phyloP scores from a whole-genome alignment of 64 coral and sea anemone species.

The Porites lutea region DNA sequence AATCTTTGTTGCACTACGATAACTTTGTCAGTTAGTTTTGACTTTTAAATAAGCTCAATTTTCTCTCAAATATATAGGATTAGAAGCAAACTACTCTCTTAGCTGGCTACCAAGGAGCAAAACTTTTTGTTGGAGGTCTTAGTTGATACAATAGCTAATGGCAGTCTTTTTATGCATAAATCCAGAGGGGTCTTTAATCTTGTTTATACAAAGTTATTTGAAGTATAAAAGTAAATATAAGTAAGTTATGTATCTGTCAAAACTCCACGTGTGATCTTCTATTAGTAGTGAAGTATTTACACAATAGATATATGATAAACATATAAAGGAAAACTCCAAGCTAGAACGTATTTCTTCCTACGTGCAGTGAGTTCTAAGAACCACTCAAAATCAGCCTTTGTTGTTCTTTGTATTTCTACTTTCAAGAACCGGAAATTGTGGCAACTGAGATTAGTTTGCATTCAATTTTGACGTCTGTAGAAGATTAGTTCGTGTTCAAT shows the following conservation, averaged over 20 bases:
- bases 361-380: not conserved
- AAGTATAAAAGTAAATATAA: slow-evolving; percentile 6
- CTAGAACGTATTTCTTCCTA: not conserved
- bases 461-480: not conserved
- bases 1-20: too few species aligned
- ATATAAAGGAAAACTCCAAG: not conserved
- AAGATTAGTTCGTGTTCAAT: not conserved
- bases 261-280: not conserved
- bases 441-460: not conserved
- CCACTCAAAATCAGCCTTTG: not conserved
- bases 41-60: too few species aligned
- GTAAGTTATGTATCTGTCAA: not conserved
- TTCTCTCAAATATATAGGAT: too few species aligned
- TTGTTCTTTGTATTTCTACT: not conserved
- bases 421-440: not conserved
- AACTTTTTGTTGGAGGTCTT: not conserved
- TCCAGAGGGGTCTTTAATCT: not conserved
- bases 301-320: not conserved
- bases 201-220: slow-evolving; percentile 23
- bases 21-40: too few species aligned
- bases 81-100: too few species aligned
- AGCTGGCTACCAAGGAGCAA: not conserved
- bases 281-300: not conserved
- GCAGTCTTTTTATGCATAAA: not conserved
- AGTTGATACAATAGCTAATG: too few species aligned